Conservation (phyloP, 2,797 vertebrate genomes). For the Muraenolepis orangiensis region DNA sequence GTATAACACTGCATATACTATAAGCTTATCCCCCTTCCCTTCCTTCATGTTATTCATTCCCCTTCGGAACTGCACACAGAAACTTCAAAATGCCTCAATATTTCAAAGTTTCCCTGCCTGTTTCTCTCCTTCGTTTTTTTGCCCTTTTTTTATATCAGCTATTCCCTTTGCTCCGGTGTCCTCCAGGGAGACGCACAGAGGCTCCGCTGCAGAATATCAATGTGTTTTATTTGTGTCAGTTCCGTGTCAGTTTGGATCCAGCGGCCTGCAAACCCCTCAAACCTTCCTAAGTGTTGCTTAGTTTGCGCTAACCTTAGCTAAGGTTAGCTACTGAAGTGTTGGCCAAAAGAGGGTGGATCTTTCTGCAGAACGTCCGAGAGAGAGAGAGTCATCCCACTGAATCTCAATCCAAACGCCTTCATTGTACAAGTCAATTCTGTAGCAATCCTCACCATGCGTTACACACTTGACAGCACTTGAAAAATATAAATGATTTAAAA, state of each 20-base stretch:
- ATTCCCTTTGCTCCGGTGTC: constrained; percentile 68
- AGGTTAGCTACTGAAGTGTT: background rate
- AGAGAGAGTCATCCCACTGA: too few relatives aligned
- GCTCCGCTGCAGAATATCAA: constrained; percentile 53
- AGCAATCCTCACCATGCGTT: too few relatives aligned
- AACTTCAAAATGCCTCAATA: constrained; percentile 57
- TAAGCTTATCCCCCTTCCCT: background rate
- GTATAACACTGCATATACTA: background rate
- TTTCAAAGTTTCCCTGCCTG: constrained; percentile 62
- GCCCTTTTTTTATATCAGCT: constrained; percentile 66
- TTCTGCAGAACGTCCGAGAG: background rate
- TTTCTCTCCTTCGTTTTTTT: constrained; percentile 34
- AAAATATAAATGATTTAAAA: too few relatives aligned
- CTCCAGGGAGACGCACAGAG: constrained; percentile 47
- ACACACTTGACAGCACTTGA: too few relatives aligned
- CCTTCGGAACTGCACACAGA: constrained; percentile 28
- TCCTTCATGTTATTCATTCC: constrained; percentile 26
- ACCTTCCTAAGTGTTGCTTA: too few relatives aligned
- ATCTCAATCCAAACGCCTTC: too few relatives aligned
- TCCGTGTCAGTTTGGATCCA: constrained; percentile 45
- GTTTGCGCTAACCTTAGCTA: too few relatives aligned
- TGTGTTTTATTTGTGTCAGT: constrained; percentile 53
- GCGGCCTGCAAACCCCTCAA: constrained; percentile 18
- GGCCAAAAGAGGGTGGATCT: background rate
- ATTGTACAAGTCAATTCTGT: too few relatives aligned